These are phyloP conservation scores for Zhuqinia jingwanae DNA, from an alignment of 2,888 invertebrate species.

Conservation along the genomic window DNA sequence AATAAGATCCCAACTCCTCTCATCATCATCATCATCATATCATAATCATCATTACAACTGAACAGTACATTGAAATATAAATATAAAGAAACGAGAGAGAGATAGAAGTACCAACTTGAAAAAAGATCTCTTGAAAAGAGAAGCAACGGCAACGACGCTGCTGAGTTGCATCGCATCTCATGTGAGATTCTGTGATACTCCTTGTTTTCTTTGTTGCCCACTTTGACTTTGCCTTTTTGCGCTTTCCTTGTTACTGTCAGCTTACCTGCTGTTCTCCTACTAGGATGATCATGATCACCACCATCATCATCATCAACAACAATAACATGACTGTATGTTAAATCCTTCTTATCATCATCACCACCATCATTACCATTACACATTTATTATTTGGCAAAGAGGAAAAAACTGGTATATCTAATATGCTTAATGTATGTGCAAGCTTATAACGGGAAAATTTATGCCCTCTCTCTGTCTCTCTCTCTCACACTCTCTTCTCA, in stretches of 20 bases:
- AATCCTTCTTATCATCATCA: neutral
- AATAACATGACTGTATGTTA: neutral
- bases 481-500: neutral
- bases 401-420: neutral
- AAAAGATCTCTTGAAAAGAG: too few relatives aligned
- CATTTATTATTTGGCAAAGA: slow-evolving; percentile 23
- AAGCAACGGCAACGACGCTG: too few relatives aligned
- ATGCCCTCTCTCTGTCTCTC: neutral
- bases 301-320: slow-evolving; percentile 16
- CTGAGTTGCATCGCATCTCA: too few relatives aligned
- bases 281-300: slow-evolving; percentile 28
- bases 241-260: slow-evolving; percentile 10
- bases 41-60: too few relatives aligned
- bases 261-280: slow-evolving; percentile 48
- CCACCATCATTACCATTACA: slow-evolving; percentile 3
- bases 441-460: slow-evolving; percentile 22
- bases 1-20: too few relatives aligned
- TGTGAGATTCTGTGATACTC: too few relatives aligned
- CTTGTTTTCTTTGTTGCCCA: too few relatives aligned
- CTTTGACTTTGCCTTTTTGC: slow-evolving; percentile 35
- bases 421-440: slow-evolving; percentile 26
- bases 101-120: too few relatives aligned
- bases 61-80: too few relatives aligned
- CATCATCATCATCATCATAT: too few relatives aligned
- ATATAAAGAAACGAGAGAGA: too few relatives aligned